Evolutionary conservation across 2,797 vertebrate species (phyloP).

Genomic region (Sus cebifrons): DNA sequence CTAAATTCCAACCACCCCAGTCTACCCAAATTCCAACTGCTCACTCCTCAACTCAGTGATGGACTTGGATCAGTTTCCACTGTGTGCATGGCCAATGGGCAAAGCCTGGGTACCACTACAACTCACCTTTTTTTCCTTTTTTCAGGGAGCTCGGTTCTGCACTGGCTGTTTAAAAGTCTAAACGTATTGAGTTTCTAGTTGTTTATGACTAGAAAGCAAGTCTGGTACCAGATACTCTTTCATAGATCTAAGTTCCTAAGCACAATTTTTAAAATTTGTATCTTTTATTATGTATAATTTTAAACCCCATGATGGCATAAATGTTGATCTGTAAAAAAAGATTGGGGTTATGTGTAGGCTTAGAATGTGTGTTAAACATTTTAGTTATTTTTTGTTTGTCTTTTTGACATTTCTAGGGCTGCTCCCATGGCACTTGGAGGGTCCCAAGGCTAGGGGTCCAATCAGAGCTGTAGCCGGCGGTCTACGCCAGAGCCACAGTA

Average conservation of each 20-base stretch:
- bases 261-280: neutral
- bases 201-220: neutral
- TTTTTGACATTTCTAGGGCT: no score
- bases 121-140: neutral
- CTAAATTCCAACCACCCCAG: neutral
- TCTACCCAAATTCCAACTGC: no score
- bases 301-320: neutral
- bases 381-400: neutral
- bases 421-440: no score
- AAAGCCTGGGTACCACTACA: no score
- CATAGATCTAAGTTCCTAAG: neutral
- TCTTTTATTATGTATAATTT: neutral
- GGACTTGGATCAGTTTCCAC: neutral
- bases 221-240: neutral
- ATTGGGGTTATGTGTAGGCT: neutral
- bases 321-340: neutral
- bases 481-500: no score
- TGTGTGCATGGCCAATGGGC: neutral
- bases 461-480: no score
- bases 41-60: no score
- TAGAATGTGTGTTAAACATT: neutral
- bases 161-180: neutral
- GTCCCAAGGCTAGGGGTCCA: no score
- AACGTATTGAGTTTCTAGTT: neutral
- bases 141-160: neutral